Evolutionary conservation across 2,888 invertebrate genomes (phyloP), one percentile per base, ranked within the genome.

Genomic region (Nipponacmea schrenckii): DNA sequence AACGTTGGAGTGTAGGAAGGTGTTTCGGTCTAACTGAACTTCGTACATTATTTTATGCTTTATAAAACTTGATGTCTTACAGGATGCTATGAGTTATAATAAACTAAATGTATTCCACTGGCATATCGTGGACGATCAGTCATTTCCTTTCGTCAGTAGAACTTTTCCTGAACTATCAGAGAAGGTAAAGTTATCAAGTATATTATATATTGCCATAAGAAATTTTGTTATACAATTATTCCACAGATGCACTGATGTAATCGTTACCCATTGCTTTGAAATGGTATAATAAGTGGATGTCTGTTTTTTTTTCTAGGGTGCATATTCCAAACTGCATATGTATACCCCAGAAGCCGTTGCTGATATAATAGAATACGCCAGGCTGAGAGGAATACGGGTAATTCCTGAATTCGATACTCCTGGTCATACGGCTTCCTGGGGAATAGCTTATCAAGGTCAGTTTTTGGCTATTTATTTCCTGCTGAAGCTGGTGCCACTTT

Each of bases 321-420:
- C 76, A 0, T 76, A 68, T 64, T 67, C 75, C 1, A 63, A 68
- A 24, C 77, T 79, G 8, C 87, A 88, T 67, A 78, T 89, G 5
- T 89, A 89, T 80, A 86, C 82, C 0, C 87, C 85, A 64, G 76
- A 78, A 56, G 86, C 88, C 74, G 80, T 89, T 10, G 87, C 90
- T 50, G 90, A 91, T 66, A 90, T 97, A 0, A 92, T 97, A 44
- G 92, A 93, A 79, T 93, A 93, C 86, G 96, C 95, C 0, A 91
- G 94, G 78, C 83, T 92, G 0, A 91, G 95, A 66, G 97, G 96
- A 4, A 95, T 97, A 74, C 91, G 97, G 48, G 95, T 97, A 0
- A 89, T 97, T 68, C 93, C 94, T 0, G 97, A 97, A 90, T 95
- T 96, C 76, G 96, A 97, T 88, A 93, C 73, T 12, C 92, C 92